A percentile compares a stretch with the other conserved stretches of the same genome.
Conservation (phyloP, 2,888 invertebrate genomes). For the Cataglyphis cursor region DNA sequence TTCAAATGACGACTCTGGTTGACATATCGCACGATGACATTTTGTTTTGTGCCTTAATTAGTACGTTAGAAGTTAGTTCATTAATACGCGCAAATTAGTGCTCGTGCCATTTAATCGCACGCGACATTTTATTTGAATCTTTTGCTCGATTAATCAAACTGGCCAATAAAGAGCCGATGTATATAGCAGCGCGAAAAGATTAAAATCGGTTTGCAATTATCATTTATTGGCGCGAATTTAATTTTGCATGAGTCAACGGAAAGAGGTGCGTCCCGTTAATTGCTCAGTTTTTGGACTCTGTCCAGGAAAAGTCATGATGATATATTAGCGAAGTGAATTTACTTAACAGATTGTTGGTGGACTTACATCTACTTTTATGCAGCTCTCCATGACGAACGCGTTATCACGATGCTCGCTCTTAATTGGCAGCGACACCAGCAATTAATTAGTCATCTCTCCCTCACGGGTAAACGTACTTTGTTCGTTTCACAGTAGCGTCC, state of each 20-base stretch:
- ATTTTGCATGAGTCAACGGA: background rate
- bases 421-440: constrained; percentile 59
- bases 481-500: constrained; percentile 48
- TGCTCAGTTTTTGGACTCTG: background rate
- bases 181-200: constrained; percentile 6
- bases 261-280: constrained; percentile 1
- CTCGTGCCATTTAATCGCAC: constrained; percentile 3
- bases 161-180: constrained; percentile 4
- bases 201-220: constrained; percentile 31
- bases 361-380: background rate
- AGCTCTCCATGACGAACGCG: background rate
- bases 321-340: constrained; percentile 2
- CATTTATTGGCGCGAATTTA: background rate
- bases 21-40: constrained; percentile 51
- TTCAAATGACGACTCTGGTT: constrained; percentile 6
- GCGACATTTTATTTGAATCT: constrained; percentile 33
- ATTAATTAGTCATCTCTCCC: constrained; percentile 68
- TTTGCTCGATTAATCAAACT: constrained; percentile 43
- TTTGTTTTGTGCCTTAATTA: constrained; percentile 56
- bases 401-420: constrained; percentile 44
- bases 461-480: constrained; percentile 40
- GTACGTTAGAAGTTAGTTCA: constrained; percentile 32
- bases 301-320: constrained; percentile 8
- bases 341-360: background rate
- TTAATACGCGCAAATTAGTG: constrained; percentile 3